Base-by-base conservation (phyloP, 2,888 invertebrate species). In the Mamestra brassicae region DNA sequence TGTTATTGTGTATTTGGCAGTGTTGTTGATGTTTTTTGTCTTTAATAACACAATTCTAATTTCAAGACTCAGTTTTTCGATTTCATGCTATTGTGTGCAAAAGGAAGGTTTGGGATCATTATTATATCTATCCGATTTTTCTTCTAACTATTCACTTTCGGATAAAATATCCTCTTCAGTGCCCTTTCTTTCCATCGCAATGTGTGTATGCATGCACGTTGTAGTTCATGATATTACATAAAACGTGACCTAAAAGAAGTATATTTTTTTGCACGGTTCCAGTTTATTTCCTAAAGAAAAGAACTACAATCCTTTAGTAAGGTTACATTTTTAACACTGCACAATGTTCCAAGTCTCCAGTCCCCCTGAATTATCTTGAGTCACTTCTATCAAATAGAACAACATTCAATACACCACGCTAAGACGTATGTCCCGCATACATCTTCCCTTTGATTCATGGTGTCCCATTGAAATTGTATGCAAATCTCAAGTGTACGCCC, bases 401-500 rank as follows among this genome's bases (percentile, higher is more conserved):
- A 78, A 54, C 69, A 74, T 85, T 82, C 80, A 91, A 89, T 90
- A 86, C 87, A 89, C 88, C 1, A 17, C 85, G 83, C 83, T 85
- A 86, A 87, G 87, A 83, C 74, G 81, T 81, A 88, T 90, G 88
- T 88, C 91, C 89, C 90, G 85, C 85, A 91, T 93, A 90, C 89
- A 87, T 93, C 93, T 93, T 91, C 90, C 57, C 55, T 69, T 76
- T 87, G 87, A 87, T 87, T 83, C 83, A 87, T 83, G 68, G 71
- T 26, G 87, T 72, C 76, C 74, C 89, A 89, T 90, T 90, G 89
- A 91, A 92, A 92, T 93, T 91, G 92, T 92, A 95, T 95, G 95
- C 94, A 94, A 95, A 95, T 95, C 90, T 89, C 82, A 90, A 88
- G 89, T 89, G 93, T 91, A 90, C 85, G 87, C 85, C 89, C 92